Conservation (phyloP, 2,888 invertebrate genomes). For the Leucophenga maculata region DNA sequence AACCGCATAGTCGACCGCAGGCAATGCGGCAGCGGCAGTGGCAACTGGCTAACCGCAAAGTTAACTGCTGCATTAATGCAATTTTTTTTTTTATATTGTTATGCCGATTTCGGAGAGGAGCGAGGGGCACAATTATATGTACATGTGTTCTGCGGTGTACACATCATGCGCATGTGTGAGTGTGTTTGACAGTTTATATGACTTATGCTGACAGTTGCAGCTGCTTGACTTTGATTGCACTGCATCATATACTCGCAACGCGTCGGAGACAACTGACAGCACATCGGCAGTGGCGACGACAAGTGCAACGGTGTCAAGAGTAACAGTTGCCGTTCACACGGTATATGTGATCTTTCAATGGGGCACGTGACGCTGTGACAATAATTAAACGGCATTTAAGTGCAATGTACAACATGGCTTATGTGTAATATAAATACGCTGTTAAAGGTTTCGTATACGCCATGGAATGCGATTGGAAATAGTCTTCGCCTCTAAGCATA, state of each 20-base stretch:
- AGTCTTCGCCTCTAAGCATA: background rate
- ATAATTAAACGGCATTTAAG: conserved; percentile 50
- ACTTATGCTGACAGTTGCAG: conserved; percentile 55
- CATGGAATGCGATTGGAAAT: background rate
- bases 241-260: conserved; percentile 44
- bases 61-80: conserved; percentile 63
- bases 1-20: conserved; percentile 22
- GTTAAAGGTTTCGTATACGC: conserved; percentile 25
- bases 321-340: conserved; percentile 9
- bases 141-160: background rate
- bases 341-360: conserved; percentile 40
- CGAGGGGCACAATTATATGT: background rate
- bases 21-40: conserved; percentile 23
- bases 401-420: conserved; percentile 29
- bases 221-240: conserved; percentile 63
- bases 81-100: conserved; percentile 34
- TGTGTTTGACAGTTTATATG: conserved; percentile 44
- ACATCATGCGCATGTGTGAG: conserved; percentile 1
- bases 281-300: background rate
- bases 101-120: background rate
- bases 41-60: conserved; percentile 60
- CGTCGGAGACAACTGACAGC: background rate
- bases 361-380: conserved; percentile 34
- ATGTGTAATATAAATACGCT: conserved; percentile 34
- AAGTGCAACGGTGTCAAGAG: background rate